These are phyloP conservation scores for Drosophila parvula DNA, from an alignment of 1,140 invertebrate species.

Conservation along the genomic window DNA sequence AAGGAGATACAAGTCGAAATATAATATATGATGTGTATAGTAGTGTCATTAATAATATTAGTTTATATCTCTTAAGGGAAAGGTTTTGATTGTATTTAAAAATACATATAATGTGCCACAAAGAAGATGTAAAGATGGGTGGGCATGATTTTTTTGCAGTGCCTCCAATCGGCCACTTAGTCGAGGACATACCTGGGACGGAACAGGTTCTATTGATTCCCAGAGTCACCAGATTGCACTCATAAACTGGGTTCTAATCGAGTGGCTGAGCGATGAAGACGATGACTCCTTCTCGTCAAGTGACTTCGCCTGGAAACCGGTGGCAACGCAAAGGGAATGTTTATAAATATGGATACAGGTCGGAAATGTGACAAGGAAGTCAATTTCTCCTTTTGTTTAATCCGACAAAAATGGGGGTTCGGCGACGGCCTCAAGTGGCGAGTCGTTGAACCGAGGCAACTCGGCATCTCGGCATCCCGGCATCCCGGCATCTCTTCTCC, in stretches of 20 bases:
- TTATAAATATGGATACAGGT: conserved; percentile 9
- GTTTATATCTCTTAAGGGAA: too few species aligned
- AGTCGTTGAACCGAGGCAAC: conserved; percentile 21
- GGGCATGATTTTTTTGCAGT: background rate
- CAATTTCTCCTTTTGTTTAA: conserved; percentile 30
- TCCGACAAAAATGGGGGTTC: background rate
- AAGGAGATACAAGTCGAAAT: background rate
- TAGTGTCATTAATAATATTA: too few species aligned
- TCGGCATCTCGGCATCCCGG: background rate
- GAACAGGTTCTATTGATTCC: conserved; percentile 29
- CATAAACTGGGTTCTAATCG: conserved; percentile 30
- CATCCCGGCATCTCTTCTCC: background rate
- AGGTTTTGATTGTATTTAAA: too few species aligned
- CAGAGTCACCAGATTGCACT: conserved; percentile 9
- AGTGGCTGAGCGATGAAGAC: conserved; percentile 16
- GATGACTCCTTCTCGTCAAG: background rate
- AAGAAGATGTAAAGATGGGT: too few species aligned
- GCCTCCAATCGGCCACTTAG: background rate
- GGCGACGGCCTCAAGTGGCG: background rate
- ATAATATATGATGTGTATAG: background rate
- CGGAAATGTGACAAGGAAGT: conserved; percentile 44
- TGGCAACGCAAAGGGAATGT: conserved; percentile 13
- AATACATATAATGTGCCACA: too few species aligned
- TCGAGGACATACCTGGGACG: background rate
- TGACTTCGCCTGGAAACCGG: conserved; percentile 11